Percentiles rank a stretch among this genome's conserved stretches.
Conservation (phyloP, 2,797 vertebrate genomes). For the Eutrigla gurnardus region DNA sequence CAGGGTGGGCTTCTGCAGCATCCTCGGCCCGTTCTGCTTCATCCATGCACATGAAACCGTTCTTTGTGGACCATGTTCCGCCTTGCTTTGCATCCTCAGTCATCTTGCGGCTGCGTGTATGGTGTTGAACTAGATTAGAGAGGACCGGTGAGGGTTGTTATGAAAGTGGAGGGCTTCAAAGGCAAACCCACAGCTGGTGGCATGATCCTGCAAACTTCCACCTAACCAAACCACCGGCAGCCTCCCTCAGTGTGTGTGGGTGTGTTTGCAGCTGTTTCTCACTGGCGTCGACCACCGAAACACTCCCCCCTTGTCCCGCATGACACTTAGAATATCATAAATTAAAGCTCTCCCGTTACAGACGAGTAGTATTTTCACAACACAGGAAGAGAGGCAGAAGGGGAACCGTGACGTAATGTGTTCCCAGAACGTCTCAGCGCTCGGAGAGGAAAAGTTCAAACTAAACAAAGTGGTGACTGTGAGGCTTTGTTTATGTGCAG, state of each 20-base stretch:
- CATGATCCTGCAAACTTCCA: slow-evolving; percentile 53
- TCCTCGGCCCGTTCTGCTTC: slow-evolving; percentile 9
- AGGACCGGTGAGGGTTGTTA: slow-evolving; percentile 59
- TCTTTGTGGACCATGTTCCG: slow-evolving; percentile 27
- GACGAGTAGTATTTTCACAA: slow-evolving; percentile 62
- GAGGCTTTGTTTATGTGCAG: slow-evolving; percentile 71
- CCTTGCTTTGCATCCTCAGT: slow-evolving; percentile 42
- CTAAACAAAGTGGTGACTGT: slow-evolving; percentile 67
- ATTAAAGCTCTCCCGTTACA: slow-evolving; percentile 63
- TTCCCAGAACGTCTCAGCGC: slow-evolving; percentile 53
- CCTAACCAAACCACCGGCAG: slow-evolving; percentile 57
- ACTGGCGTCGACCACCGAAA: slow-evolving; percentile 67
- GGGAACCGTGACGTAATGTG: slow-evolving; percentile 56
- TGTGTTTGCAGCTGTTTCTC: slow-evolving; percentile 72
- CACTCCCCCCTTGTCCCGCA: slow-evolving; percentile 48
- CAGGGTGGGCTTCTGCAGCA: slow-evolving; percentile 22
- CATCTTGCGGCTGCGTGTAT: slow-evolving; percentile 35
- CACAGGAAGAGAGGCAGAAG: slow-evolving; percentile 61
- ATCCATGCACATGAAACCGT: slow-evolving; percentile 15
- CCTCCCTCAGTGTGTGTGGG: slow-evolving; percentile 27
- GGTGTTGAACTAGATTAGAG: slow-evolving; percentile 71
- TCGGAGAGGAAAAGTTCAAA: slow-evolving; percentile 62
- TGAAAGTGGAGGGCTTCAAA: slow-evolving; percentile 75
- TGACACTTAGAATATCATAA: slow-evolving; percentile 60
- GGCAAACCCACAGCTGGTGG: slow-evolving; percentile 66